Evolutionary conservation across 2,797 vertebrate genomes (phyloP), one percentile per base, ranked within the genome.

Genomic region (Rhodeus uyekii): DNA sequence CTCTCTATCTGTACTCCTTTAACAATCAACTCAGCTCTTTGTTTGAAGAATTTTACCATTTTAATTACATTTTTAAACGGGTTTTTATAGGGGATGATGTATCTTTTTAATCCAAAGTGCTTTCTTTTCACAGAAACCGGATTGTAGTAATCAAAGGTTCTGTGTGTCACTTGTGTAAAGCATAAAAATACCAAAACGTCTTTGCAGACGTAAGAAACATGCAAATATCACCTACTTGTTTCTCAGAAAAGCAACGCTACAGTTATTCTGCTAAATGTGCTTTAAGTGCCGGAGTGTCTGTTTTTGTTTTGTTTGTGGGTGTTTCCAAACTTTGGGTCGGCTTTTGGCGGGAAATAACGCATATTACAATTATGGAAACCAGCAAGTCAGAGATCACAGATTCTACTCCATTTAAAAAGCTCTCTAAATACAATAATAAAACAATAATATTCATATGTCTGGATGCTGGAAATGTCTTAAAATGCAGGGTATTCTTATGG

Each of bases 281-380:
- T 9, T 13, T 24, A 16, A 0, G 3, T 24, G 10, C 5, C n/a
- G n/a, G 53, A 13, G 19, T 13, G n/a, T 58, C 4, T 58, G 53
- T 24, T 58, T 48, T 27, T 27, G 53, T 27, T 55, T 55, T 24
- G 53, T 12, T 3, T n/a, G 50, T 5, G 4, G 24, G 10, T 5
- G 12, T 53, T 55, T 13, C 4, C 1, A 24, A 22, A 55, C 10
- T 1, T 0, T 0, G 4, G 50, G 22, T 55, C 12, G 50, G 8
- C 50, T 2, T 22, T 24, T 5, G n/a, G 1, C 4, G n/a, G 4
- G n/a, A n/a, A 55, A 24, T 9, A 10, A 22, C 3, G 3, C 48
- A 1, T 22, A 50, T 9, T 10, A 1, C 19, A 8, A 2, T 1
- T 1, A 8, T 0, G 22, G 50, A 24, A 24, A 1, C 16, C 22